These are phyloP conservation scores for Brachyhypopomus gauderio DNA, from an alignment of 2,113 vertebrate genomes.

Conservation along the genomic window DNA sequence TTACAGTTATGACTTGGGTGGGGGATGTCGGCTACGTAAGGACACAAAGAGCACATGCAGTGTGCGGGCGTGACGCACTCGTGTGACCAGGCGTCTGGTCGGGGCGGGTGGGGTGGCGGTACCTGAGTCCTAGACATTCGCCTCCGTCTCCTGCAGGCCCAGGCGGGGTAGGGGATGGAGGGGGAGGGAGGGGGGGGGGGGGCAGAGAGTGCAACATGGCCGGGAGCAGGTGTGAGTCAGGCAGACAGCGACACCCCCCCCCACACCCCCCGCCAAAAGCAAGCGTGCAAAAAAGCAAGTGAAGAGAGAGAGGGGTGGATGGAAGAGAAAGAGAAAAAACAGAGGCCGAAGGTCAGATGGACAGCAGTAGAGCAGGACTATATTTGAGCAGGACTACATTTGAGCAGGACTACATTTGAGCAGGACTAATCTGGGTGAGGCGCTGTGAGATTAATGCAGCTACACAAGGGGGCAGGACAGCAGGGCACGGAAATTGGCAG, in stretches of 20 bases:
- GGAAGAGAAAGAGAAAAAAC: slow-evolving; percentile 32
- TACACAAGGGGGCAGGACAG: slow-evolving; percentile 24
- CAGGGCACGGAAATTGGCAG: background rate
- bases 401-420: background rate
- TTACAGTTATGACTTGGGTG: too few species aligned
- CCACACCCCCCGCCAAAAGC: background rate
- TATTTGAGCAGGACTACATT: background rate
- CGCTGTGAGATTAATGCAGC: slow-evolving; percentile 11
- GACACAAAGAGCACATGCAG: background rate
- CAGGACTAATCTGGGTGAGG: slow-evolving; percentile 1
- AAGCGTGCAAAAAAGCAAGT: slow-evolving; percentile 13
- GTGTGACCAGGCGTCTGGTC: background rate
- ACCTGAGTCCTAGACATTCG: slow-evolving; percentile 58
- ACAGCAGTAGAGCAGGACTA: slow-evolving; percentile 23
- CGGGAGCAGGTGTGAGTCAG: background rate
- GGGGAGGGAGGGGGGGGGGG: slow-evolving; percentile 16
- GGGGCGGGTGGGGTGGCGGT: slow-evolving; percentile 33
- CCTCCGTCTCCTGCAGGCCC: slow-evolving; percentile 49
- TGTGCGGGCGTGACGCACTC: too few species aligned
- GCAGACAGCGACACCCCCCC: slow-evolving; percentile 1
- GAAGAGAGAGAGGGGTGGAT: background rate
- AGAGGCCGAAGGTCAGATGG: slow-evolving; percentile 36
- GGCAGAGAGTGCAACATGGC: slow-evolving; percentile 16
- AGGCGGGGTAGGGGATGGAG: background rate
- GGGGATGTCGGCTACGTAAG: background rate